A percentile compares a stretch with the other conserved stretches of the same genome.
phyloP scores from a whole-genome alignment of 1,140 invertebrate species.

The Sminthurinus signatus region DNA sequence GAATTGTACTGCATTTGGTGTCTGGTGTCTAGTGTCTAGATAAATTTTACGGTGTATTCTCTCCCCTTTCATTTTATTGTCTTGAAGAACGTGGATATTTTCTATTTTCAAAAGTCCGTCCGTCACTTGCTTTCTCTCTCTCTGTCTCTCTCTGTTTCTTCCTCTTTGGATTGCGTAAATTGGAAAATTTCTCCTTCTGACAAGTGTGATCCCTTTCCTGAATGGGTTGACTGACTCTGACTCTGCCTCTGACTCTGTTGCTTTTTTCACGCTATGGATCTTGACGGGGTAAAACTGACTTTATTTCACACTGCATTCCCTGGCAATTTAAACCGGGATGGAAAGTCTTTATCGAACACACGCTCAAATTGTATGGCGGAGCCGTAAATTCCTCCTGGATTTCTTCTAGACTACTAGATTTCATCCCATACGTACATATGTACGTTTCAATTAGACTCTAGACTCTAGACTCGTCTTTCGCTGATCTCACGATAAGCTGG shows the following conservation, averaged over 20 bases:
- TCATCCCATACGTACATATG: too few relatives aligned
- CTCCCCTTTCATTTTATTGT: too few relatives aligned
- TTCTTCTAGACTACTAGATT: too few relatives aligned
- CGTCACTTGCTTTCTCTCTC: background rate
- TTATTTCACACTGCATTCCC: constrained; percentile 17
- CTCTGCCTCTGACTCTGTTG: too few relatives aligned
- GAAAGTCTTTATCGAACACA: constrained; percentile 5
- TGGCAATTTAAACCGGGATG: background rate
- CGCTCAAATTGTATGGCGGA: background rate
- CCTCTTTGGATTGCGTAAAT: constrained; percentile 24
- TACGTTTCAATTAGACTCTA: too few relatives aligned
- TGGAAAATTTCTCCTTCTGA: constrained; percentile 40
- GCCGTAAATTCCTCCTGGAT: background rate
- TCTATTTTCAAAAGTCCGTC: background rate
- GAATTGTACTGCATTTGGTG: too few relatives aligned
- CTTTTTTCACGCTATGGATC: constrained; percentile 5
- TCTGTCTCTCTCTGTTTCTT: background rate
- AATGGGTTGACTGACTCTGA: constrained; percentile 1
- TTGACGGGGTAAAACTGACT: constrained; percentile 11
- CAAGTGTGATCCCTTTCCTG: constrained; percentile 38
- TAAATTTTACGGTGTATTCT: too few relatives aligned
- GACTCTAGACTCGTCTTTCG: too few relatives aligned
- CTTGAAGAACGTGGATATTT: too few relatives aligned
- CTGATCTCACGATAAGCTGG: too few relatives aligned
- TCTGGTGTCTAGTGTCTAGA: too few relatives aligned